Base-by-base conservation (phyloP, 2,797 vertebrate species). In the Diplodus sargus region DNA sequence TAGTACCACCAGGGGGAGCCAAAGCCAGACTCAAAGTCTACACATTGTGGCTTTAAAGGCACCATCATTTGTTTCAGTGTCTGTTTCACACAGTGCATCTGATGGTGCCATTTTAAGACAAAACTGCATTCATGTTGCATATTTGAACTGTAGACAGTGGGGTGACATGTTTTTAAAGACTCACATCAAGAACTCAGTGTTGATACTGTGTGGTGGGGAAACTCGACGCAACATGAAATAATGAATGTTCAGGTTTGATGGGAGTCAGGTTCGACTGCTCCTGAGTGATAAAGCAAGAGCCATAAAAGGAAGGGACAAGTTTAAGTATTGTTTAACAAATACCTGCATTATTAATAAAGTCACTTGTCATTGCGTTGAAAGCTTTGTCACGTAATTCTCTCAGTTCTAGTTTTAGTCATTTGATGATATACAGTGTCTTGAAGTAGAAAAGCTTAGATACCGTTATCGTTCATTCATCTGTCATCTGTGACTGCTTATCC, bases 361-460 rank as follows among this genome's bases (percentile, higher is more conserved):
- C 13, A 71, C 48, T 9, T 67, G 39, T 53, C 57, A n/a, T 25
- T 14, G 4, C 16, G 11, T 5, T 62, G 16, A 51, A 49, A 60
- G 25, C 63, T 57, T 25, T 67, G 54, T 72, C 30, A 23, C 60
- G 45, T 45, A 14, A 47, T 30, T 49, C 53, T 59, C 39, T 49
- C n/a, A 10, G 5, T 13, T 3, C 2, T 4, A 2, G 4, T 28
- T 52, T 48, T 5, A 9, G 12, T 51, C 6, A 4, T 59, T 15
- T 14, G n/a, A 45, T 59, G 13, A 47, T 43, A 2, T 4, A 13
- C 17, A 25, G 5, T 2, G 18, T 28, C 15, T 52, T 42, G 7
- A 23, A 74, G 25, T 15, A 25, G 22, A 13, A 59, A 74, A 25
- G 52, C 17, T 28, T 3, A 11, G 13, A 68, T 34, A 34, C 30